Evolutionary conservation across 2,113 vertebrate species (phyloP).

Genomic region (Gobio gobio): DNA sequence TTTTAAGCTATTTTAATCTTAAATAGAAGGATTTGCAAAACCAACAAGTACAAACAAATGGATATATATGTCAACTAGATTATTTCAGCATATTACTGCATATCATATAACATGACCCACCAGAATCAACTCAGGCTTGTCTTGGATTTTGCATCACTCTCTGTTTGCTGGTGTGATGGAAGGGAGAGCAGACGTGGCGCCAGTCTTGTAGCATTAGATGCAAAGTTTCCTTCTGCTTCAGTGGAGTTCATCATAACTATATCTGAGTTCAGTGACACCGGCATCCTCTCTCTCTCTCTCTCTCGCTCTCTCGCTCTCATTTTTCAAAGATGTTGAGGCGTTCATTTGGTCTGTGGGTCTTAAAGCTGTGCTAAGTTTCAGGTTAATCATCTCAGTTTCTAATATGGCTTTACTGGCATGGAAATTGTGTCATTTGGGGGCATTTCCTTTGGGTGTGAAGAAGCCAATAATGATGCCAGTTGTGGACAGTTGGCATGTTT

Average conservation of each 20-base stretch:
- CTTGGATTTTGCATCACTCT: background rate
- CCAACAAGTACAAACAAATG: no score
- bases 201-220: slow-evolving; percentile 30
- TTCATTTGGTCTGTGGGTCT: slow-evolving; percentile 31
- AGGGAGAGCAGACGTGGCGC: background rate
- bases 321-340: slow-evolving; percentile 1
- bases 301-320: background rate
- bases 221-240: slow-evolving; percentile 45
- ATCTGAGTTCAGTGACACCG: background rate
- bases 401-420: slow-evolving; percentile 15
- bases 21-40: no score
- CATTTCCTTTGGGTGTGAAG: slow-evolving; percentile 48
- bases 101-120: background rate
- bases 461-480: slow-evolving; percentile 54
- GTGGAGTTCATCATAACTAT: slow-evolving; percentile 52
- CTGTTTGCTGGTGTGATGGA: slow-evolving; percentile 34
- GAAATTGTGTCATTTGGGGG: slow-evolving; percentile 42
- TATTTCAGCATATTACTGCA: background rate
- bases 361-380: slow-evolving; percentile 26
- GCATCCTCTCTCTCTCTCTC: background rate
- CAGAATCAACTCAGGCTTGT: background rate
- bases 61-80: background rate
- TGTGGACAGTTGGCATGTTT: slow-evolving; percentile 53
- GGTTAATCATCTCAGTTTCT: background rate
- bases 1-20: no score